Evolutionary conservation across 2,888 invertebrate genomes (phyloP), one percentile per base, ranked within the genome.

Genomic region (Philereme transversata): DNA sequence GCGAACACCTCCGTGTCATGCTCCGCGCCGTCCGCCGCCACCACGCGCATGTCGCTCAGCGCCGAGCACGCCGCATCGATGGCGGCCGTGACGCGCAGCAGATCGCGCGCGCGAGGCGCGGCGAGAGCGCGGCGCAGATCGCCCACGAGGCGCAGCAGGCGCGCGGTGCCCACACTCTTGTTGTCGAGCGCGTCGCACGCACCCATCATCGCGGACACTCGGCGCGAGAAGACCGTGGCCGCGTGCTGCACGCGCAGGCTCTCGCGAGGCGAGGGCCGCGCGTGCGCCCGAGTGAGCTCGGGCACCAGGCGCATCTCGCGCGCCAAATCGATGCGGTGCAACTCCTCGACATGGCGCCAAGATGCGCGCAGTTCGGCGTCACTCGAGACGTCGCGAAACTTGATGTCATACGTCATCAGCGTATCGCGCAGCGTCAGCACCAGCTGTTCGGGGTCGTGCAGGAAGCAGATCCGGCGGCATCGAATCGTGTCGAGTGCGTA

Each of bases 391-490:
- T 55, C 55, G n/a, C 33, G 43, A 43, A 10, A 60, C 46, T 51
- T 51, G 50, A 62, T 49, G 58, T 62, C 62, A 51, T 62, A 62
- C 40, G 55, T 45, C 45, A 55, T 51, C 11, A 60, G 53, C 41
- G 63, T 60, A 50, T 60, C 63, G 50, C 59, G 63, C 52, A 63
- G 50, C 33, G 59, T 60, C 34, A 59, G 50, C 11, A 51, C 10
- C 5, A 59, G 49, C 56, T 60, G 59, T 35, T 60, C 63, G 5
- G 56, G 56, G 70, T 70, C 64, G 62, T 73, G 9, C 56, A 51
- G 33, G 55, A 71, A 53, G 49, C 65, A 47, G 58, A 59, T 11
- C 8, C 53, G 49, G 35, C 50, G 52, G 43, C 50, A 38, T 7
- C 38, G 33, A 38, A 49, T 9, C 40, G 52, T 11, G n/a, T 51